phyloP scores from a whole-genome alignment of 2,888 invertebrate species.

The Thereva unica region DNA sequence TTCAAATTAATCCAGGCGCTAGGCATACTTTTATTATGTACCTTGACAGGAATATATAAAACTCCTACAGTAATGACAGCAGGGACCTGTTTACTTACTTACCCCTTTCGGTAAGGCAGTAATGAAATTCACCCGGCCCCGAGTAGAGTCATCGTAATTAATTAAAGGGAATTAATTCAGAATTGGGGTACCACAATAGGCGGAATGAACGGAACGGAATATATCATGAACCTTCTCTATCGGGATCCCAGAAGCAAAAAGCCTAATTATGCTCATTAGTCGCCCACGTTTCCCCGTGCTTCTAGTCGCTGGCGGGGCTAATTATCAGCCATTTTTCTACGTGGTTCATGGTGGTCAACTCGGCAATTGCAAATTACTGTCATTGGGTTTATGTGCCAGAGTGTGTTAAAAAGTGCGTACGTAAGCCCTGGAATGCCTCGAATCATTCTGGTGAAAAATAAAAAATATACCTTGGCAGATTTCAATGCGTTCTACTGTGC shows the following conservation, averaged over 20 bases:
- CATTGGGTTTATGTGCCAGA: too few species aligned
- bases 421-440: too few species aligned
- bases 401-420: too few species aligned
- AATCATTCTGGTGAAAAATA: too few species aligned
- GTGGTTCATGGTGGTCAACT: slow-evolving; percentile 13
- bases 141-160: slow-evolving; percentile 32
- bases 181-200: background rate
- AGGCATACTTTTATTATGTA: too few species aligned
- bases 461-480: too few species aligned
- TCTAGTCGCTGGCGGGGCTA: slow-evolving; percentile 4
- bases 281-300: slow-evolving; percentile 16
- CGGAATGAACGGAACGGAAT: slow-evolving; percentile 18
- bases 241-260: slow-evolving; percentile 13
- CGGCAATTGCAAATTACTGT: background rate
- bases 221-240: slow-evolving; percentile 1
- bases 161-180: slow-evolving; percentile 21
- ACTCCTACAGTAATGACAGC: slow-evolving; percentile 20
- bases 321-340: slow-evolving; percentile 27
- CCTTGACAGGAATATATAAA: slow-evolving; percentile 14
- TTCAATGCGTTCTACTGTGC: too few species aligned
- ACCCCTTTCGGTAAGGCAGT: slow-evolving; percentile 26
- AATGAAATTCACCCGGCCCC: slow-evolving; percentile 26
- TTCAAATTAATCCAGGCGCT: slow-evolving; percentile 23
- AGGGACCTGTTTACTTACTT: slow-evolving; percentile 28
- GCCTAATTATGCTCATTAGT: slow-evolving; percentile 29